Evolutionary conservation across 2,888 invertebrate species (phyloP), one percentile per base, ranked within the genome.

Genomic region (Cheilosia pagana): DNA sequence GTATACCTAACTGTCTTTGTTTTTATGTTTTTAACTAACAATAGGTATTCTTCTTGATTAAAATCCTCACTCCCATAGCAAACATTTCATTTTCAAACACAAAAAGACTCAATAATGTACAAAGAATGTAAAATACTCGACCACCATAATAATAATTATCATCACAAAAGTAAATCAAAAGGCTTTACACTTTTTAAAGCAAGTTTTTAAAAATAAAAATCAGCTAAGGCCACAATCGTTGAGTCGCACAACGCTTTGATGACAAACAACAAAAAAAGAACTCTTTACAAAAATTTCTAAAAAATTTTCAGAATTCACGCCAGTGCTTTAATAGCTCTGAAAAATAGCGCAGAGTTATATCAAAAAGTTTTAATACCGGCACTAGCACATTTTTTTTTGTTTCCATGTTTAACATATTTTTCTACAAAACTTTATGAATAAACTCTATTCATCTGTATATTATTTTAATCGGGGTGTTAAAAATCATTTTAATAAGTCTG

Each of bases 151-250:
- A n/a, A n/a, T n/a, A n/a, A n/a, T 50, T 48, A 70, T 55, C 35
- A 67, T 55, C 39, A 21, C 28, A 41, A 16, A 39, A 57, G 19
- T 52, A 28, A 7, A 60, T 16, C 19, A 39, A 25, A 65, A 52
- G 85, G 85, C 85, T 81, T 85, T 81, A 65, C 63, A 76, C 43
- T 85, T 85, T 85, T 85, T 81, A 71, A 75, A 65, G 52, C 48
- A 65, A 28, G 35, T 71, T 71, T 72, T 75, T 35, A 71, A 76
- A 85, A 67, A 71, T 12, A 67, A 39, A 53, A 39, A 53, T 43
- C 45, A 60, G 76, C 65, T 85, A 81, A 75, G 48, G 85, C 75
- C 85, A 75, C 70, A 68, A 31, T 77, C 59, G 65, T 79, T 81
- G 75, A 76, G 85, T 81, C 71, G 31, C 72, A 78, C 82, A 53